Base-by-base conservation (phyloP, 2,113 vertebrate genomes). In the Thermophis baileyi region DNA sequence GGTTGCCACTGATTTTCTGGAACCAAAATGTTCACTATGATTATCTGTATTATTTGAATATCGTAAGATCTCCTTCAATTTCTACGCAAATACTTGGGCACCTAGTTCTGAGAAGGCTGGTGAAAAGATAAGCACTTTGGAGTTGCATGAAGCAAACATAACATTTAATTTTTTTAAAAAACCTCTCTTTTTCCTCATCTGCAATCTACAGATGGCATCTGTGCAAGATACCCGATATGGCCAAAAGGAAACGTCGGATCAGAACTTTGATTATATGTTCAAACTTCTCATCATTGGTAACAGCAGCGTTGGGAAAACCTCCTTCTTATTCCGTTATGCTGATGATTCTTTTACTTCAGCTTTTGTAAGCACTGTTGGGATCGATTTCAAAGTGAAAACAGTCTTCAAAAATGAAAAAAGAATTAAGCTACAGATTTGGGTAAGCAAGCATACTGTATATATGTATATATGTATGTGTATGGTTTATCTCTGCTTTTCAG, bases 381-480 rank as follows among this genome's bases (percentile, higher is more conserved):
- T 99, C 0, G 99, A 99, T 98, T 99, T 99, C 97, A 99, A 99
- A 98, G 99, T 99, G 63, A 99, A 99, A 98, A 99, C 99, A 0
- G 99, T 99, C 93, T 99, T 99, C 97, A 99, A 98, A 98, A 99
- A 99, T 81, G 99, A 99, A 97, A 99, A 99, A 97, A 98, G 99
- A 97, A 99, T 99, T 98, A 99, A 99, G 95, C 98, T 99, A 92
- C 99, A 99, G 97, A 99, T 99, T 94, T 99, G 99, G 99, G 99
- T 99, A 97, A 98, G 98, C 95, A 91, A 55, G 92, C 93, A 49
- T 6, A 35, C 6, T 81, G 3, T 54, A 2, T 54, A 1, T 30
- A 7, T 81, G 3, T 54, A 2, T 54, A 1, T 30, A 7, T 63
- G 1, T 63, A 9, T 69, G 30, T 69, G 4, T n/a, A 2, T 4